phyloP scores from a whole-genome alignment of 2,888 invertebrate genomes.

The Drosophila anceps region DNA sequence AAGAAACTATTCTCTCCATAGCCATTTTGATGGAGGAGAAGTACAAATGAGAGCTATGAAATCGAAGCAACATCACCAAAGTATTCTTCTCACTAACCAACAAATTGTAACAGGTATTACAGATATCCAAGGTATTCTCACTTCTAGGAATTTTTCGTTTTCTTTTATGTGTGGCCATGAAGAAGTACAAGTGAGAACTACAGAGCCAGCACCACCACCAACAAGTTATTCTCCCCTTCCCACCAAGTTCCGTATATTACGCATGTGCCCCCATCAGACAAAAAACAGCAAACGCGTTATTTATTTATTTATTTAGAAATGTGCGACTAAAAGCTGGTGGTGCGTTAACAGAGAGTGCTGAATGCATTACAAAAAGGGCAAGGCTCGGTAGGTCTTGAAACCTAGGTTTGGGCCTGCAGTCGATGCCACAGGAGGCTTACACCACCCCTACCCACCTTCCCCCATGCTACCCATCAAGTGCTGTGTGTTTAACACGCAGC shows the following conservation, averaged over 20 bases:
- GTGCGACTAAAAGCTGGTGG: constrained; percentile 18
- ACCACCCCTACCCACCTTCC: not conserved
- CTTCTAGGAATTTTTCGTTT: not conserved
- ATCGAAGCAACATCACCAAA: not conserved
- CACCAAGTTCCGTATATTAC: not conserved
- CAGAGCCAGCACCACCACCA: not conserved
- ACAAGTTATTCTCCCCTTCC: not conserved
- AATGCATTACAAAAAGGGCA: constrained; percentile 5
- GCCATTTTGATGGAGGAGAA: too few relatives aligned
- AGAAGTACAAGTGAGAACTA: constrained; percentile 10
- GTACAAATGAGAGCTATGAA: not conserved
- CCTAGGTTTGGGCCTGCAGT: constrained; percentile 3
- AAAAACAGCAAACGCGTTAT: constrained; percentile 6
- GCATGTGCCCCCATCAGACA: not conserved
- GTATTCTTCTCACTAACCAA: not conserved
- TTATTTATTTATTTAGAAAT: constrained; percentile 21
- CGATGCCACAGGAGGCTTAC: not conserved
- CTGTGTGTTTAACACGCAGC: constrained; percentile 35
- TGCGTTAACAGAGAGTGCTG: constrained; percentile 4
- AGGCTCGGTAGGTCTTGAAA: constrained; percentile 6
- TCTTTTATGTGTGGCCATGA: not conserved
- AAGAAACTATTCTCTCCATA: too few relatives aligned
- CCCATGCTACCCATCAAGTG: constrained; percentile 5
- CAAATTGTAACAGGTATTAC: not conserved
- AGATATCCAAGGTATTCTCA: not conserved